phyloP scores from a whole-genome alignment of 2,797 vertebrate species.

The Tauraco hartlaubi region DNA sequence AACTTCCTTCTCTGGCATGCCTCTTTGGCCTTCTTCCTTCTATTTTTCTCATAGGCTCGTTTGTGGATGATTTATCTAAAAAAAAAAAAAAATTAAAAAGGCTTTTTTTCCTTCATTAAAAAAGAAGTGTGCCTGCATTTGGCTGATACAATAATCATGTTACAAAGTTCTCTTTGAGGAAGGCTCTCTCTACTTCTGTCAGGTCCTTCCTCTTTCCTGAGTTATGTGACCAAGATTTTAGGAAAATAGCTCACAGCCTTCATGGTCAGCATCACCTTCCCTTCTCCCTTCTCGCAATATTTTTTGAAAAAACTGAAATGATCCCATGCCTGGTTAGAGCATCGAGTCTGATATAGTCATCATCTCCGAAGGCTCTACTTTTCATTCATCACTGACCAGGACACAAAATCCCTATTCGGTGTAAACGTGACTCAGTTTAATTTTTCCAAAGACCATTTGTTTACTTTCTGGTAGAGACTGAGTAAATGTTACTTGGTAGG shows the following conservation, averaged over 20 bases:
- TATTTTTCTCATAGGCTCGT: conserved; percentile 54
- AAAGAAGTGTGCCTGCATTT: neutral
- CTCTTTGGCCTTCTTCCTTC: conserved; percentile 19
- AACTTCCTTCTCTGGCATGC: conserved; percentile 44
- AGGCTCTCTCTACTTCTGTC: neutral
- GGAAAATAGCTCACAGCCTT: neutral
- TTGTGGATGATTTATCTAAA: conserved; percentile 19
- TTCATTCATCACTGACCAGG: neutral
- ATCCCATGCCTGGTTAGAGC: neutral
- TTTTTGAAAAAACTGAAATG: neutral
- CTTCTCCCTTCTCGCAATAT: neutral
- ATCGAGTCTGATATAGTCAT: neutral
- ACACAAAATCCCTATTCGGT: neutral
- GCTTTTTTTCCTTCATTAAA: neutral
- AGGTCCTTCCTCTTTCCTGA: neutral
- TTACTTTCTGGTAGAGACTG: conserved; percentile 19
- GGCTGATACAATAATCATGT: neutral
- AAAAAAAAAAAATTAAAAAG: neutral
- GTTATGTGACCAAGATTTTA: neutral
- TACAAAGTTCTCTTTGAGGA: neutral
- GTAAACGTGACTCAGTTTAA: neutral
- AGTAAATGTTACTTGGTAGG: conserved; percentile 29
- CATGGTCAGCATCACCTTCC: neutral
- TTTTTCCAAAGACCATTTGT: conserved; percentile 9
- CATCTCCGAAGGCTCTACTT: neutral